Conservation (phyloP, 2,113 vertebrate species). For the Oreocharis arfaki region DNA sequence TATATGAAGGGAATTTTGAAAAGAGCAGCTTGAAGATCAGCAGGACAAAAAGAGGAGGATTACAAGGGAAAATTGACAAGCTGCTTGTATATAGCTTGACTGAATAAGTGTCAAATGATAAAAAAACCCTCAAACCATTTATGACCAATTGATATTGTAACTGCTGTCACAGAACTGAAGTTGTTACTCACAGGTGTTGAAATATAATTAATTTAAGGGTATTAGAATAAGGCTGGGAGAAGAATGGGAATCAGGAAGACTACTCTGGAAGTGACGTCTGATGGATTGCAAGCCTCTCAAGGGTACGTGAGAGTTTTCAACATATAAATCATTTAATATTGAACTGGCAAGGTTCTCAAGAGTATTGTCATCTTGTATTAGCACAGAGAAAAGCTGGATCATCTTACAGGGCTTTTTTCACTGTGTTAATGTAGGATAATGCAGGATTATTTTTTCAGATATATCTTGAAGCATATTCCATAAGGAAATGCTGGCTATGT, state of each 20-base stretch:
- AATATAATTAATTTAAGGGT: background rate
- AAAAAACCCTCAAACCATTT: background rate
- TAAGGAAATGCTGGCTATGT: background rate
- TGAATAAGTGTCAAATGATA: background rate
- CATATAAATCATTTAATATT: background rate
- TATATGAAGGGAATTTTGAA: background rate
- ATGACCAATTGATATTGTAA: background rate
- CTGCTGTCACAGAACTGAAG: background rate
- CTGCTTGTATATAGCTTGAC: background rate
- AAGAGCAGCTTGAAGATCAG: background rate
- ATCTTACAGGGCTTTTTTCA: background rate
- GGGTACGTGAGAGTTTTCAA: background rate
- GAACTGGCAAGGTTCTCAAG: background rate
- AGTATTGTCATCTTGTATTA: background rate
- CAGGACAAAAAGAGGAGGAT: background rate
- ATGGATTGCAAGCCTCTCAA: background rate
- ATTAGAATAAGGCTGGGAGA: background rate
- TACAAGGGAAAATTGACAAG: background rate
- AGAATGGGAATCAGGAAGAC: background rate
- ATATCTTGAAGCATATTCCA: background rate
- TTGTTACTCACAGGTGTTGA: background rate
- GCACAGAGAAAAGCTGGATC: background rate
- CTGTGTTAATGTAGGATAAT: background rate
- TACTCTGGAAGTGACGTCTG: background rate
- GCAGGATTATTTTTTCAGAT: background rate